Evolutionary conservation across 2,113 vertebrate genomes (phyloP), one percentile per base, ranked within the genome.

Genomic region (Macroglossus sobrinus): DNA sequence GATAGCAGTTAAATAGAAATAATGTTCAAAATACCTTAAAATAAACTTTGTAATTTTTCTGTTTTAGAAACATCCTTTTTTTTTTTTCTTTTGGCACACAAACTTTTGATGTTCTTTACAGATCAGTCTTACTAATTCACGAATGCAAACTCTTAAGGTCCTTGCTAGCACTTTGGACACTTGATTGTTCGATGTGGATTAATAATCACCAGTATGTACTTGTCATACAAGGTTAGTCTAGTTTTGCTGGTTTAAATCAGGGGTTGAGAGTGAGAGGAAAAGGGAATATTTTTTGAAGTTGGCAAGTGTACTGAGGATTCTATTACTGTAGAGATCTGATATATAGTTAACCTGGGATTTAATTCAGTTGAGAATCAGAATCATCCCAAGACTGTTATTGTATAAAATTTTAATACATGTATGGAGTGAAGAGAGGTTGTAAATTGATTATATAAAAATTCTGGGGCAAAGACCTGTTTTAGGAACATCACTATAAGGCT

Each of bases 1-100:
- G 19, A 22, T 80, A 92, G 47, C 71, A 94, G 71, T 78, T 93
- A 57, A 92, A 75, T 74, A 92, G 38, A 81, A 68, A 22, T 47
- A 61, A 45, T 76, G 22, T 80, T 95, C 64, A 78, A 91, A 94
- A 64, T 75, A 89, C 35, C 90, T 93, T 63, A 90, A 95, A 69
- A 47, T 82, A 90, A 96, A 22, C 64, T 91, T 64, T n/a, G 28
- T 30, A 78, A 9, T 80, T 92, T 96, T 93, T n/a, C n/a, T 74
- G 64, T 89, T 53, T 80, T 89, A 82, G 75, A 74, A 91, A 79
- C 38, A 91, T 47, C 45, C n/a, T 59, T 89, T 66, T 69, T 91
- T 71, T 86, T 47, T 38, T 28, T 59, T 91, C 7, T 66, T 75
- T 93, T 76, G 82, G 47, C 24, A 79, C 45, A 75, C 22, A 84